Base-by-base conservation (phyloP, 2,797 vertebrate genomes). In the Lutjanus argentimaculatus region DNA sequence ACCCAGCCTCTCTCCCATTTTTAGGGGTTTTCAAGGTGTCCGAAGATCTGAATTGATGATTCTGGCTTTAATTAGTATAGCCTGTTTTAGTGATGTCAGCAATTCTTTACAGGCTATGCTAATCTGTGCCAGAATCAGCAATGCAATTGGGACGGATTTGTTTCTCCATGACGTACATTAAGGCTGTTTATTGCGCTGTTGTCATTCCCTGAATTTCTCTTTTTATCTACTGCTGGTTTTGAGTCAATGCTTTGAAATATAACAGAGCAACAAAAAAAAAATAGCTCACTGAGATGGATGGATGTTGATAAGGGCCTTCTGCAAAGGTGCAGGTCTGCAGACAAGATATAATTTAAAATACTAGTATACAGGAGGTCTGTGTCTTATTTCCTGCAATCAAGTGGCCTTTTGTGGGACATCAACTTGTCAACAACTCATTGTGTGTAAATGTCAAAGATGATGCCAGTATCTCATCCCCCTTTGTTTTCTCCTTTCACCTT, bases 91-190 rank as follows among this genome's bases (percentile, higher is more conserved):
- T 95, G 86, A 93, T 95, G 77, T 95, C 93, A 96, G 88, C 91
- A 92, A 94, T 96, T 97, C 96, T 97, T 97, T 97, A 97, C 96
- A 97, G 96, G 96, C 96, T 96, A 96, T 97, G 96, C 96, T 97
- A 96, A 96, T 97, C 95, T 96, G 94, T 95, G 95, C 96, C 95
- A 97, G 96, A 96, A 96, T 95, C 94, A 96, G 93, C 94, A 94
- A 94, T 92, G 91, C 94, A 90, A 91, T 88, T 85, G 85, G 91
- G 85, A 93, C 14, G 88, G 92, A 92, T 85, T 73, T 68, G 61
- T 91, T 91, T 91, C 91, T 89, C 84, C 81, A 76, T 85, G 88
- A 79, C 25, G 77, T 75, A 74, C 71, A 49, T 64, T 36, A 45
- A 84, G 40, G 71, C 62, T 6, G 75, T 86, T 87, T 55, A 67